These are phyloP conservation scores for Echinometra lucunter DNA, from an alignment of 53 echinoderm and acorn worm genomes.

Conservation along the genomic window DNA sequence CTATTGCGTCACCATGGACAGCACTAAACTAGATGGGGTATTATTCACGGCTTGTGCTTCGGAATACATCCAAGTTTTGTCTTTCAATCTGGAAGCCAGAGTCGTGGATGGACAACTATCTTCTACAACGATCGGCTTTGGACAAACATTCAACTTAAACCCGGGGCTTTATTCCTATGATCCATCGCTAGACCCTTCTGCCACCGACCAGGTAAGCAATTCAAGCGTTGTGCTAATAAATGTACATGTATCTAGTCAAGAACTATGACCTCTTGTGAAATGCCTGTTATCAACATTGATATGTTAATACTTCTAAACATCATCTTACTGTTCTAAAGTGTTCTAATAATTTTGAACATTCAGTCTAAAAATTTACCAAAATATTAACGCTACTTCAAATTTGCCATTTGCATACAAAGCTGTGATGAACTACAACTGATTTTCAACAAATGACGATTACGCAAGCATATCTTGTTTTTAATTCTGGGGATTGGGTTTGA, in stretches of 20 bases:
- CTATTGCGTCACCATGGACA: slow-evolving; percentile 79
- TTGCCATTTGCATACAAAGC: not conserved
- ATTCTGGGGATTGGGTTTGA: not conserved
- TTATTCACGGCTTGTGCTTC: slow-evolving; percentile 64
- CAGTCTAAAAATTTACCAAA: not conserved
- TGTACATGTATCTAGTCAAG: not conserved
- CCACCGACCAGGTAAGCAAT: not conserved
- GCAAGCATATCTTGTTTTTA: not conserved
- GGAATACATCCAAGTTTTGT: slow-evolving; percentile 74
- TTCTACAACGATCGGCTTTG: slow-evolving; percentile 64
- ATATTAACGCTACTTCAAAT: not conserved
- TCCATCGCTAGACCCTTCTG: slow-evolving; percentile 63
- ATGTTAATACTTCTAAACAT: not conserved
- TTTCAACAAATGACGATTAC: not conserved
- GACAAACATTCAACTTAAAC: slow-evolving; percentile 64
- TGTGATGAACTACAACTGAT: not conserved
- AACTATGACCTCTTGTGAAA: no score
- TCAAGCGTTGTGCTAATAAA: not conserved
- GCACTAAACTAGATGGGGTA: slow-evolving; percentile 50
- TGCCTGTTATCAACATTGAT: not conserved
- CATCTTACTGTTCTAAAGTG: not conserved
- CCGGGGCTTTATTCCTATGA: slow-evolving; percentile 74
- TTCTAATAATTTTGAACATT: not conserved
- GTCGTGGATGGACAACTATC: slow-evolving; percentile 77
- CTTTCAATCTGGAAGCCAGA: slow-evolving; percentile 59